Percentiles rank a stretch among this genome's conserved stretches.
phyloP scores from a whole-genome alignment of 2,113 vertebrate species.

The Gracilinanus agilis region DNA sequence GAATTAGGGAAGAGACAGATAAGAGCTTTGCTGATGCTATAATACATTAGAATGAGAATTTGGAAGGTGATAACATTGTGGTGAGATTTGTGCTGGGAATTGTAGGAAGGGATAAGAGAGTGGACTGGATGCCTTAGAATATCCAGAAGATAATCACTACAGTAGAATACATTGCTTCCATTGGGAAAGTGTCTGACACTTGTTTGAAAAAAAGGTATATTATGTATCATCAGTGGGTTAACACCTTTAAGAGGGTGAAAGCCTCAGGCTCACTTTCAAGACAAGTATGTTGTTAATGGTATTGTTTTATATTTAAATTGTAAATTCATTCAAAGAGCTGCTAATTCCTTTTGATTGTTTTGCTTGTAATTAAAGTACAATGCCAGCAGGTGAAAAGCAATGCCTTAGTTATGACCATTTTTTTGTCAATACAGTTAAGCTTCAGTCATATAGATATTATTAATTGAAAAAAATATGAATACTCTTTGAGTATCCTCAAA shows the following conservation, averaged over 20 bases:
- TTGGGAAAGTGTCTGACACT: background rate
- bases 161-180: background rate
- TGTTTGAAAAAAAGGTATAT: background rate
- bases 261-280: background rate
- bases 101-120: background rate
- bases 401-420: background rate
- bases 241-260: background rate
- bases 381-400: background rate
- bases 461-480: background rate
- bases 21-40: background rate
- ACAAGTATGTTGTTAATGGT: background rate
- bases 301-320: constrained; percentile 18
- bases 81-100: background rate
- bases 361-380: constrained; percentile 23
- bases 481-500: background rate
- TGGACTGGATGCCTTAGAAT: background rate
- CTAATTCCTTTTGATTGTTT: constrained; percentile 23
- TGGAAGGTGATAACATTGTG: background rate
- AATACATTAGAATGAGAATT: background rate
- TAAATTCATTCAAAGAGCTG: background rate
- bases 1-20: background rate
- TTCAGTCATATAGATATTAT: background rate
- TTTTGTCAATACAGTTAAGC: background rate
- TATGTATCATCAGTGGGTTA: background rate
- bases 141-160: background rate